Base-by-base conservation (phyloP, 2,888 invertebrate species). In the Cepaea hortensis region DNA sequence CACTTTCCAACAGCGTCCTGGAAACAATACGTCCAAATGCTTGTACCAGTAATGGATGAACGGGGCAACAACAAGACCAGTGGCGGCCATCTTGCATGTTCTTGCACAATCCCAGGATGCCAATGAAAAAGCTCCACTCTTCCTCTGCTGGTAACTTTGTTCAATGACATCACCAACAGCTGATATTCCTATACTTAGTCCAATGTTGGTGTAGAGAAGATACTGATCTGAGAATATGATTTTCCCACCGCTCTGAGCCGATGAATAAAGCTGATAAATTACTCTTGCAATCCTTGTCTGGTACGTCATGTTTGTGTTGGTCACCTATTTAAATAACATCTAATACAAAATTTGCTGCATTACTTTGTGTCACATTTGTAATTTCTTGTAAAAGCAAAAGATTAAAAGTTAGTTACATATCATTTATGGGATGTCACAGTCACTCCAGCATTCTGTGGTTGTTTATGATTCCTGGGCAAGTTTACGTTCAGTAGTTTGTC, bases 11-110 rank as follows among this genome's bases (percentile, higher is more conserved):
- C 96, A 95, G 91, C 96, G 95, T 1, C 97, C 97, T 1, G 97
- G 96, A 70, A 97, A 94, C 89, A 95, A 94, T 91, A 95, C 95
- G 93, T 98, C 98, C 87, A 98, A 95, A 89, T 96, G 95, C 87
- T 96, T 95, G 93, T 98, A 98, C 97, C 98, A 98, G 93, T 96
- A 96, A 93, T 98, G 98, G 92, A 97, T 97, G 61, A 97, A 95
- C 13, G 97, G 94, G 50, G 98, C 98, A 7, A 97, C 96, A 5
- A 96, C 96, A 80, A 96, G 95, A 3, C 98, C 98, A 13, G 97
- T 96, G 61, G 96, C 94, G 6, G 96, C 96, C 97, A 98, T 97
- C 88, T 97, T 96, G 35, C 94, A 93, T 0, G 97, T 97, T 88
- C 98, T 95, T 23, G 83, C 82, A 62, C 46, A 92, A 84, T 95